Evolutionary conservation across 2,797 vertebrate genomes (phyloP), one percentile per base, ranked within the genome.

Genomic region (Rhodeus uyekii): DNA sequence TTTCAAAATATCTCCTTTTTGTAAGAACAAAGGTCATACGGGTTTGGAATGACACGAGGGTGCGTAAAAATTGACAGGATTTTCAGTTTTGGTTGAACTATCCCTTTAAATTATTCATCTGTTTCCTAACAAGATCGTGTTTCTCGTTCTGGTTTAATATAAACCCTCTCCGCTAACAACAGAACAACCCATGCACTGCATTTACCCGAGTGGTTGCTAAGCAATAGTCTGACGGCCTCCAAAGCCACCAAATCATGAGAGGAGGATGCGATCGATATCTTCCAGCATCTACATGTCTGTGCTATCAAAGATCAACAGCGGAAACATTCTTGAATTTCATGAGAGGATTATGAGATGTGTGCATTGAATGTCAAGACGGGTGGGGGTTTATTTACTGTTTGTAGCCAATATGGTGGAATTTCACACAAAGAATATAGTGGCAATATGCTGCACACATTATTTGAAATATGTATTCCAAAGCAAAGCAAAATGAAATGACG

Each of bases 161-260:
- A 58, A 82, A 74, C 24, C 67, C 53, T 78, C 39, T 64, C 73
- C 1, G 46, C 71, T 69, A 78, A 75, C 29, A 81, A 64, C 58
- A 36, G 78, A 39, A 74, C 67, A 72, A 44, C 48, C 85, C 86
- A 87, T 78, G 73, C 83, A 80, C 88, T 83, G 68, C 78, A 72
- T 80, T 92, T 88, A 90, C 81, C 86, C 67, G 53, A 81, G 80
- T 76, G 85, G 87, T 92, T 85, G 87, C 58, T 61, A 86, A 89
- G 80, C 84, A 79, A 85, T 85, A 73, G 65, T 81, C 75, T 80
- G 75, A 22, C 63, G 69, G 18, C 65, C 58, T 32, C 48, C 60
- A 78, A 75, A 72, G 82, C 12, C 42, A 48, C 63, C 68, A 53
- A 80, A 85, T 86, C 78, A 87, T 81, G 69, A 84, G 79, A 67